Conservation (phyloP, 2,888 invertebrate genomes). For the Corbicula japonica region DNA sequence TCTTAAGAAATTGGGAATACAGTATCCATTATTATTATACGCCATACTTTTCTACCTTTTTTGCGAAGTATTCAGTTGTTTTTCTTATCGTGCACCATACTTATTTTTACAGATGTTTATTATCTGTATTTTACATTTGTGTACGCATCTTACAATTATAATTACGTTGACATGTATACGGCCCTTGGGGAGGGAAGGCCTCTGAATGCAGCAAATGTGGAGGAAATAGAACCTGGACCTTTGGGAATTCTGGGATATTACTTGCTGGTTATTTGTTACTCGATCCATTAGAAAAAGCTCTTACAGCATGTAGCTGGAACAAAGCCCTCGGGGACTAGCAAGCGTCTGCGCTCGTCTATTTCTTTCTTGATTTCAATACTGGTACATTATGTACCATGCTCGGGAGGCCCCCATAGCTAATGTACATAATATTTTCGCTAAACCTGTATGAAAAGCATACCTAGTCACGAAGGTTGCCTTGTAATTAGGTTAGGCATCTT, state of each 20-base stretch:
- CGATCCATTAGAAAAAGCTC: conserved; percentile 48
- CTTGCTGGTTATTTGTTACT: conserved; percentile 61
- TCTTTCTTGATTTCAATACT: no score
- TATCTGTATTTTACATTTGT: conserved; percentile 22
- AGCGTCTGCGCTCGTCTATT: conserved; percentile 46
- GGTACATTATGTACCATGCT: not conserved
- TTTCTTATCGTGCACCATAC: no score
- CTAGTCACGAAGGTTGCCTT: no score
- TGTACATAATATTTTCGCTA: no score
- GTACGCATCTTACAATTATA: conserved; percentile 29
- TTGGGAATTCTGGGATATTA: conserved; percentile 50
- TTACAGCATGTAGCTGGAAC: conserved; percentile 3
- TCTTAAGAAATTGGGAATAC: no score
- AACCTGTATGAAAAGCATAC: no score
- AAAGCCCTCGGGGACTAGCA: conserved; percentile 28
- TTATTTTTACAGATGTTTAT: no score
- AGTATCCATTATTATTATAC: no score
- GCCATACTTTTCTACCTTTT: no score
- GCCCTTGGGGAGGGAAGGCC: conserved; percentile 39
- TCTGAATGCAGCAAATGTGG: conserved; percentile 48
- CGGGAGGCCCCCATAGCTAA: no score
- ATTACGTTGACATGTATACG: conserved; percentile 59
- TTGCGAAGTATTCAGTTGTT: no score
- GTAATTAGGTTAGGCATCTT: no score
- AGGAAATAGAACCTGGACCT: conserved; percentile 61